Evolutionary conservation across 1,140 invertebrate genomes (phyloP), one percentile per base, ranked within the genome.

Genomic region (Tetragonula clypearis): DNA sequence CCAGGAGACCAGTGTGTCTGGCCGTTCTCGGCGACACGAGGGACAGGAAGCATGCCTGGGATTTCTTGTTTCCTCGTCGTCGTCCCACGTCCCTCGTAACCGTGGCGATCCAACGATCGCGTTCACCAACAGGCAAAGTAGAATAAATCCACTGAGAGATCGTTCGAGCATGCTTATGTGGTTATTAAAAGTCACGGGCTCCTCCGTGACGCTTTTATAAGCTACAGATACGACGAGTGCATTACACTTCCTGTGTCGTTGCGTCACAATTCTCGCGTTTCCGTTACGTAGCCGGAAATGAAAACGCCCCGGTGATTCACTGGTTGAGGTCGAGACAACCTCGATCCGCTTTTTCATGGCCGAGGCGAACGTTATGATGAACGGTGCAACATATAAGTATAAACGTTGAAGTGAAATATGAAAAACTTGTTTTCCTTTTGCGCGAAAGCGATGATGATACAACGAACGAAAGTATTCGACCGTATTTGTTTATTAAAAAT

Each of bases 41-140:
- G 86, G 79, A 82, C 89, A 90, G 49, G 82, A 73, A 73, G 85
- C 86, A 84, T 82, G 62, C 74, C 79, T 90, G 12, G 3, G 56
- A 30, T 30, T 23, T 3, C 82, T 89, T 5, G 21, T 71, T 21
- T 41, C 12, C 17, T 53, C 26, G 19, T 19, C 30, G 1, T 35
- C 19, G 5, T 15, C 41, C 19, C 26, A 72, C 41, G 35, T 35
- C 1, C 26, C 1, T 6, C 12, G 35, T 19, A 49, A 49, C 56
- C 49, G 55, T 6, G 66, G 41, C 68, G 76, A 90, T 82, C 82
- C 88, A 26, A 30, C 41, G 65, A 82, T 30, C 72, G 87, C 41
- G 49, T 75, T 82, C 73, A 30, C 76, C 1, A 77, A 41, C 35
- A 82, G 30, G 35, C 65, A 90, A 55, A 82, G 56, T n/a, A 85